phyloP scores from a whole-genome alignment of 2,797 vertebrate species.

The Benthosema pterotum region DNA sequence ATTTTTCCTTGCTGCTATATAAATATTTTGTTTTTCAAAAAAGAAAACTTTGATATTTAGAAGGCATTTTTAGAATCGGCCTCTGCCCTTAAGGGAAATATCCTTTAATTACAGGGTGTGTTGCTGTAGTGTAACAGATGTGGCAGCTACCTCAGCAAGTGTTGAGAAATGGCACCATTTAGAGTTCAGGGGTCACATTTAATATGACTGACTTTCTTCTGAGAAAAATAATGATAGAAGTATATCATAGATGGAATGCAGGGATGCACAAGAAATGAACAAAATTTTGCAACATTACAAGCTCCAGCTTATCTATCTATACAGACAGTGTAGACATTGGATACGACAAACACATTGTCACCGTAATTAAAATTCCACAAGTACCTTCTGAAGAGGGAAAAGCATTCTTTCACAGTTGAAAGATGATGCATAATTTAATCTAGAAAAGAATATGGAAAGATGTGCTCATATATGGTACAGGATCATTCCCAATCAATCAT shows the following conservation, averaged over 20 bases:
- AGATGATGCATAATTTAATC: no score
- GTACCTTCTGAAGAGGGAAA: no score
- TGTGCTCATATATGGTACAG: background rate
- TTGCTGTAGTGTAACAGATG: slow-evolving; percentile 19
- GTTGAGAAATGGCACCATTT: no score
- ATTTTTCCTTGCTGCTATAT: no score
- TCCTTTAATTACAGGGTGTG: no score
- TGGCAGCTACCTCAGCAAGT: background rate
- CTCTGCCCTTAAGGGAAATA: no score
- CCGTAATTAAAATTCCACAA: no score
- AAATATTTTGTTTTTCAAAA: no score
- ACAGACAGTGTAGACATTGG: slow-evolving; percentile 20
- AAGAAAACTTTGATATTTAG: no score
- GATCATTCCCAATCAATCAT: no score
- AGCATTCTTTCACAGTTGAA: no score
- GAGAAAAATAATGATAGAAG: slow-evolving; percentile 15
- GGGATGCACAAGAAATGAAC: background rate
- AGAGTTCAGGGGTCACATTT: slow-evolving; percentile 12
- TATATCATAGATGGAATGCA: slow-evolving; percentile 8
- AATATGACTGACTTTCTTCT: slow-evolving; percentile 23
- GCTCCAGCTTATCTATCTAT: slow-evolving; percentile 39
- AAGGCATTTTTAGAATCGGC: no score
- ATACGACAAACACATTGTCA: background rate
- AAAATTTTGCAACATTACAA: slow-evolving; percentile 21
- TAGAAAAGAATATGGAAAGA: background rate